A percentile compares a stretch with the other conserved stretches of the same genome.
phyloP scores from a whole-genome alignment of 2,888 invertebrate species.

The Sminthurides aquaticus region DNA sequence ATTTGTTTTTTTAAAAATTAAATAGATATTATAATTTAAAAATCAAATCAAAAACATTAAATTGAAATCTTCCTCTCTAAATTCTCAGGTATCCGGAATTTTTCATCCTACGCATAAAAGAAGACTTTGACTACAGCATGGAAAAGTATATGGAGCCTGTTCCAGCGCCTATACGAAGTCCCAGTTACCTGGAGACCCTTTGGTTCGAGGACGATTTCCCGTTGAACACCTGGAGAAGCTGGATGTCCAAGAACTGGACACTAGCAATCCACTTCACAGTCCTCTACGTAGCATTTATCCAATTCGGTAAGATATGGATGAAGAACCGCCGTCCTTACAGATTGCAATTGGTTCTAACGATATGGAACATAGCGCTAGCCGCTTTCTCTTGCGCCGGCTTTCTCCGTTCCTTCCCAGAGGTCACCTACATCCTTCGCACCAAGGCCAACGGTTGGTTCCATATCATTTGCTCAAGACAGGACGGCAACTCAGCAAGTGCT shows the following conservation, averaged over 20 bases:
- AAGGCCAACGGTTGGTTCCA: conserved; percentile 73
- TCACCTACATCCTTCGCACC: conserved; percentile 74
- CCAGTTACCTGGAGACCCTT: conserved; percentile 32
- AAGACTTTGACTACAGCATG: conserved; percentile 6
- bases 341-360: conserved; percentile 71
- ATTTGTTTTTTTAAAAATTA: no score
- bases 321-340: conserved; percentile 80
- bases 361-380: conserved; percentile 88
- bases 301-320: conserved; percentile 90
- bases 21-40: no score
- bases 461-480: conserved; percentile 39
- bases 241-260: conserved; percentile 23
- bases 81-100: no score
- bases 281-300: conserved; percentile 86
- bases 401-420: conserved; percentile 83
- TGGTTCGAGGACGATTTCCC: conserved; percentile 33
- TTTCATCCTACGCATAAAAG: no score
- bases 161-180: conserved; percentile 30
- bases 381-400: conserved; percentile 91
- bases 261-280: conserved; percentile 72
- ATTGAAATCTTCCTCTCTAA: no score
- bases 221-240: conserved; percentile 31
- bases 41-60: no score
- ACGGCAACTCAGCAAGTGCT: conserved; percentile 54
- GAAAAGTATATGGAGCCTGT: conserved; percentile 21